These are phyloP conservation scores for Buceros bicornis DNA, from an alignment of 2,797 vertebrate species.

Conservation along the genomic window DNA sequence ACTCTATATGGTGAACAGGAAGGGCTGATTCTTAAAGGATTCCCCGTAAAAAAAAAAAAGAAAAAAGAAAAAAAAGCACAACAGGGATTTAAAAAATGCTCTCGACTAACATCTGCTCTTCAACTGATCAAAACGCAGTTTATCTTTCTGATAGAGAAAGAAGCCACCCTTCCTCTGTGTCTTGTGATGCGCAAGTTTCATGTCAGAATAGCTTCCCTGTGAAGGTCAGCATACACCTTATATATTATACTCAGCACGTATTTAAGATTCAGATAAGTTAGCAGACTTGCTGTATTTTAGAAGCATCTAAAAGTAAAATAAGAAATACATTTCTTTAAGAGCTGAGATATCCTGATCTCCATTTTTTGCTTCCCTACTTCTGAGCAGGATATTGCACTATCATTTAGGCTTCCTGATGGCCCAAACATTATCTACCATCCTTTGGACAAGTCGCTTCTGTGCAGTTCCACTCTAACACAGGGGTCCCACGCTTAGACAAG, in stretches of 20 bases:
- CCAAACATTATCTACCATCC: not conserved
- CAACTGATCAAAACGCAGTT: not conserved
- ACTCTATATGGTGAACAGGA: not conserved
- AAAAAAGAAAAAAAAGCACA: not conserved
- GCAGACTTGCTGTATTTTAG: not conserved
- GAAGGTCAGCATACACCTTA: not conserved
- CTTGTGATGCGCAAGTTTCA: not conserved
- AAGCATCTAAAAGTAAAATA: not conserved
- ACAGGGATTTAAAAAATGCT: not conserved
- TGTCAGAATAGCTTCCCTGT: not conserved
- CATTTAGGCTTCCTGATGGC: not conserved
- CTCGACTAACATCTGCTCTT: not conserved
- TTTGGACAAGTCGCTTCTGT: not conserved
- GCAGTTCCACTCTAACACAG: not conserved
- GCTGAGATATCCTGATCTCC: not conserved
- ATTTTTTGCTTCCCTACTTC: not conserved
- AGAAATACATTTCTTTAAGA: not conserved
- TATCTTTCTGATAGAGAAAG: not conserved
- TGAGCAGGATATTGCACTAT: not conserved
- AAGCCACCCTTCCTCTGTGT: fast-evolving
- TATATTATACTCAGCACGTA: not conserved
- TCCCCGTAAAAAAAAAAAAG: not conserved
- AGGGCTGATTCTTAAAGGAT: not conserved
- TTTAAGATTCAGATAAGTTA: not conserved
- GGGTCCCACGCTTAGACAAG: not conserved